Conservation (phyloP, 2,888 invertebrate species). For the Mythimna vitellina region DNA sequence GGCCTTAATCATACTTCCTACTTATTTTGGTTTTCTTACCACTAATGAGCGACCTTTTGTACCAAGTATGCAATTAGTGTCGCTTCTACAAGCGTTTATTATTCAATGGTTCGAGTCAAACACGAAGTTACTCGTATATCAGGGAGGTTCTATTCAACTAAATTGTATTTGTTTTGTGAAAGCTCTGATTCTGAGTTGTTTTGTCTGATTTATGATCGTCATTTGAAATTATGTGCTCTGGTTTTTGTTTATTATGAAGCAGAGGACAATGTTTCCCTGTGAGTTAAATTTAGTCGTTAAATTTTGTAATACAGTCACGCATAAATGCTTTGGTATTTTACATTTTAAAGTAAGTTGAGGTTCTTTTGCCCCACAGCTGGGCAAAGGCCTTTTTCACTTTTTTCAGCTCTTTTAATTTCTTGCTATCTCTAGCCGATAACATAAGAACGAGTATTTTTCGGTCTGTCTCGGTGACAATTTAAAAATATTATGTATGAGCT, state of each 20-base stretch:
- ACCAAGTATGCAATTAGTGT: neutral
- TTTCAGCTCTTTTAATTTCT: no score
- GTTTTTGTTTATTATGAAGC: constrained; percentile 33
- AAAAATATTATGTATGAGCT: no score
- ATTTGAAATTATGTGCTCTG: constrained; percentile 40
- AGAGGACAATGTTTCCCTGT: constrained; percentile 15
- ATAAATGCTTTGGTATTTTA: neutral
- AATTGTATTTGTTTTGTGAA: constrained; percentile 56
- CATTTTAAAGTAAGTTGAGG: neutral
- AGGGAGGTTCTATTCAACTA: constrained; percentile 49
- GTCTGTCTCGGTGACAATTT: no score
- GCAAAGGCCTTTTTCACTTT: no score
- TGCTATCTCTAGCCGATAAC: no score
- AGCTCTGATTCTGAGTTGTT: constrained; percentile 42
- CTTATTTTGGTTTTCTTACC: no score
- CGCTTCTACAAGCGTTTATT: constrained; percentile 7
- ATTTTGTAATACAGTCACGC: constrained; percentile 3
- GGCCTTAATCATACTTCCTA: no score
- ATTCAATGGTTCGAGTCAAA: constrained; percentile 45
- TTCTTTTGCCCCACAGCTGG: no score
- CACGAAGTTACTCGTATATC: constrained; percentile 51
- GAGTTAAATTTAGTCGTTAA: constrained; percentile 19
- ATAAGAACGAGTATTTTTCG: no score
- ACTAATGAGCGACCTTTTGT: no score
- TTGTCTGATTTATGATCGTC: constrained; percentile 54